Conservation (phyloP, 2,888 invertebrate genomes). For the Steromphala cineraria region DNA sequence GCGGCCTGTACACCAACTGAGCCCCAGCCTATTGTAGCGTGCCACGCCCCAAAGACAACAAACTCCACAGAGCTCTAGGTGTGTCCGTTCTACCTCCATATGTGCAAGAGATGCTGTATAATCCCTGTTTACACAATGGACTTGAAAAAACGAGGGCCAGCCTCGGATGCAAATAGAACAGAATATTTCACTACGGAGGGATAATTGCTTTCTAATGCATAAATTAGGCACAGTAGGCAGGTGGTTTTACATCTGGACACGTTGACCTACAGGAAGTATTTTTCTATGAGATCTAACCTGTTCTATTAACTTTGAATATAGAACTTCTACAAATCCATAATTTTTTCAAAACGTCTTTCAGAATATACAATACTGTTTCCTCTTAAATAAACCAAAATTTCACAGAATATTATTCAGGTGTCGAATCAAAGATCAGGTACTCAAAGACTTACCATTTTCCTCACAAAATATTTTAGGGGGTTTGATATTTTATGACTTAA, state of each 20-base stretch:
- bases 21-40: neutral
- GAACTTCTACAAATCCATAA: too few relatives aligned
- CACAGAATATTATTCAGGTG: too few relatives aligned
- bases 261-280: too few relatives aligned
- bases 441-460: too few relatives aligned
- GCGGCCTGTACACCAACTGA: neutral
- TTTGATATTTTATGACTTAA: too few relatives aligned
- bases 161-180: neutral
- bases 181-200: neutral
- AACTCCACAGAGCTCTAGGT: neutral
- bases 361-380: too few relatives aligned
- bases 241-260: neutral
- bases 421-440: too few relatives aligned
- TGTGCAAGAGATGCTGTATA: neutral
- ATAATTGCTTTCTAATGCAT: neutral
- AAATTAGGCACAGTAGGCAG: neutral
- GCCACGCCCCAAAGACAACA: conserved; percentile 8
- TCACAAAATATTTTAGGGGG: too few relatives aligned
- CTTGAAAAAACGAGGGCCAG: neutral
- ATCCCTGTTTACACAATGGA: neutral
- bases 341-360: too few relatives aligned
- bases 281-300: too few relatives aligned
- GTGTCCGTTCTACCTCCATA: neutral
- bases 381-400: too few relatives aligned
- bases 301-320: too few relatives aligned